Evolutionary conservation across 1,140 invertebrate species (phyloP).

Genomic region (Lithobius niger): DNA sequence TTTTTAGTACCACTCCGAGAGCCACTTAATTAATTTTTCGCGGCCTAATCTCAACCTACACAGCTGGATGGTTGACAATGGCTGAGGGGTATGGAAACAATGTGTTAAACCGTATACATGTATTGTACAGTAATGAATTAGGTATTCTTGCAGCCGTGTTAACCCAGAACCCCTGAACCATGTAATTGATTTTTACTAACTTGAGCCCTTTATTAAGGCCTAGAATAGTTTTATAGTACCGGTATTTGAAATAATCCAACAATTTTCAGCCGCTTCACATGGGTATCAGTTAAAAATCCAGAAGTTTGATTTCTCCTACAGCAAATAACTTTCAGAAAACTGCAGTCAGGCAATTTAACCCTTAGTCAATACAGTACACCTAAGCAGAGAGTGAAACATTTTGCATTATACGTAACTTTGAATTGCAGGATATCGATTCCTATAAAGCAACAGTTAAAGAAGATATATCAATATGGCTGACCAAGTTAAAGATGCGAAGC

Average conservation of each 20-base stretch:
- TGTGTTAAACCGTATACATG: no score
- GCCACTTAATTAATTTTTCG: no score
- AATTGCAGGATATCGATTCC: constrained; percentile 70
- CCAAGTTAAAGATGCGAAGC: constrained; percentile 52
- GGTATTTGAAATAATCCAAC: background rate
- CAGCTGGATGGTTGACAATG: no score
- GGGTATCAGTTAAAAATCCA: background rate
- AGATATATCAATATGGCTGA: constrained; percentile 76
- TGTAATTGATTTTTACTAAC: no score
- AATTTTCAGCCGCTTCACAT: background rate
- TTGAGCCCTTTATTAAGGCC: no score
- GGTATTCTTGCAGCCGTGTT: no score
- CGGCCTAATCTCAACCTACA: no score
- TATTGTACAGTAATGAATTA: no score
- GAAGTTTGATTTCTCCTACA: background rate
- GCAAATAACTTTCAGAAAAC: background rate
- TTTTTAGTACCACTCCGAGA: no score
- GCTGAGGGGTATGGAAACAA: no score
- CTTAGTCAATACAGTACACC: background rate
- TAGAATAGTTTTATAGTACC: no score
- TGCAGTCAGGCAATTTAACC: background rate
- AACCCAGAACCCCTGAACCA: no score
- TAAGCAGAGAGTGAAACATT: background rate
- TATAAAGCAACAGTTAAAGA: constrained; percentile 76
- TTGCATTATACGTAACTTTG: background rate